Conservation (phyloP, 2,888 invertebrate species). For the Hypselothyrea guttata region DNA sequence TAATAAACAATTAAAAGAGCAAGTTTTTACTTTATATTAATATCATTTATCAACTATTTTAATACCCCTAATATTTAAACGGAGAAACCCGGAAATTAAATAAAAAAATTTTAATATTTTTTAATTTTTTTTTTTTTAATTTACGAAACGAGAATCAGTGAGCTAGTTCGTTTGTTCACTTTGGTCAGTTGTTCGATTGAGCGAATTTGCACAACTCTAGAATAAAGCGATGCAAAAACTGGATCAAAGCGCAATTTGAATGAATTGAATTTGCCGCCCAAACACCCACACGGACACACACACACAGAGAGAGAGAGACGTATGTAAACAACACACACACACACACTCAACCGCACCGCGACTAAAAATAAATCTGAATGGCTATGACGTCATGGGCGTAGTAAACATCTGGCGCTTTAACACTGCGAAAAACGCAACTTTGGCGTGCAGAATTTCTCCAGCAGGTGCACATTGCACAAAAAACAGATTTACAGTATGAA, state of each 20-base stretch:
- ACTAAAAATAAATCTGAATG: slow-evolving; percentile 67
- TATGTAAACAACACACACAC: slow-evolving; percentile 52
- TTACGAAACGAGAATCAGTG: too few species aligned
- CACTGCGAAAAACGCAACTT: slow-evolving; percentile 48
- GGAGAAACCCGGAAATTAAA: too few species aligned
- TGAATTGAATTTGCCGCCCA: slow-evolving; percentile 28
- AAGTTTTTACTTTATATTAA: too few species aligned
- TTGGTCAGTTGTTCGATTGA: too few species aligned
- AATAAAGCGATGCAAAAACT: too few species aligned
- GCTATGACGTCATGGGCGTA: slow-evolving; percentile 70
- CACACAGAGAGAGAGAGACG: slow-evolving; percentile 9
- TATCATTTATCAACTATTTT: too few species aligned
- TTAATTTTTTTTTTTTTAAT: too few species aligned
- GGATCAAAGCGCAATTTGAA: slow-evolving; percentile 6
- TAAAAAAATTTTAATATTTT: too few species aligned
- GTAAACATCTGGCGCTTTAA: slow-evolving; percentile 70
- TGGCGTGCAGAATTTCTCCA: slow-evolving; percentile 28
- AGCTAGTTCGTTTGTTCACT: too few species aligned
- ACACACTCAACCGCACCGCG: slow-evolving; percentile 14
- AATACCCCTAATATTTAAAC: too few species aligned
- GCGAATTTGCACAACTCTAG: too few species aligned
- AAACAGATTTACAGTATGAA: slow-evolving; percentile 12
- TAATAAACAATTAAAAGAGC: too few species aligned
- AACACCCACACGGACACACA: slow-evolving; percentile 5
- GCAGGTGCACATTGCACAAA: slow-evolving; percentile 4